phyloP scores from a whole-genome alignment of 2,888 invertebrate species.

The Sinohyriopsis cumingii region DNA sequence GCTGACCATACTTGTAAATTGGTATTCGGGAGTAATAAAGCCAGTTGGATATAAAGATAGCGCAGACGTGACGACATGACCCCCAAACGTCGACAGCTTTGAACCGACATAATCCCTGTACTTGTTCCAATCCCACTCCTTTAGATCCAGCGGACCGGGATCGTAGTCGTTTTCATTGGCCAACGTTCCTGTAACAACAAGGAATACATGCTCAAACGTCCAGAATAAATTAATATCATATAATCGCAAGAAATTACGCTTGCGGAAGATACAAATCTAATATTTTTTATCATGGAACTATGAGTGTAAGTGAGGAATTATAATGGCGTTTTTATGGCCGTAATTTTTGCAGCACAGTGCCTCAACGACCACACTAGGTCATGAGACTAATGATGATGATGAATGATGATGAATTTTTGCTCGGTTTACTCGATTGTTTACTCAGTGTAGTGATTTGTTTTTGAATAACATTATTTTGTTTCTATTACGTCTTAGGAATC shows the following conservation, averaged over 20 bases:
- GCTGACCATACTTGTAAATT: slow-evolving; percentile 61
- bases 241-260: not conserved
- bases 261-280: too few relatives aligned
- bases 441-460: too few relatives aligned
- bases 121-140: slow-evolving; percentile 54
- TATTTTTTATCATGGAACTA: too few relatives aligned
- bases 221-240: not conserved
- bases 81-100: slow-evolving; percentile 53
- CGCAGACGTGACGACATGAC: slow-evolving; percentile 35
- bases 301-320: too few relatives aligned
- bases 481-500: too few relatives aligned
- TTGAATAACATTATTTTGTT: too few relatives aligned
- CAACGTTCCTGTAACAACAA: slow-evolving; percentile 46
- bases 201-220: not conserved
- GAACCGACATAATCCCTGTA: slow-evolving; percentile 53
- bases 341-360: too few relatives aligned
- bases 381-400: too few relatives aligned
- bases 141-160: slow-evolving; percentile 45
- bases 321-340: too few relatives aligned
- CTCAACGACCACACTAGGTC: too few relatives aligned
- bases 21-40: slow-evolving; percentile 47
- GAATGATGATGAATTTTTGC: too few relatives aligned
- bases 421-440: too few relatives aligned
- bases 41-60: slow-evolving; percentile 41
- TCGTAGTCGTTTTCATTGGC: slow-evolving; percentile 59